Percentiles rank a stretch among this genome's conserved stretches.
Conservation (phyloP, 2,888 invertebrate genomes). For the Linyphia triangularis region DNA sequence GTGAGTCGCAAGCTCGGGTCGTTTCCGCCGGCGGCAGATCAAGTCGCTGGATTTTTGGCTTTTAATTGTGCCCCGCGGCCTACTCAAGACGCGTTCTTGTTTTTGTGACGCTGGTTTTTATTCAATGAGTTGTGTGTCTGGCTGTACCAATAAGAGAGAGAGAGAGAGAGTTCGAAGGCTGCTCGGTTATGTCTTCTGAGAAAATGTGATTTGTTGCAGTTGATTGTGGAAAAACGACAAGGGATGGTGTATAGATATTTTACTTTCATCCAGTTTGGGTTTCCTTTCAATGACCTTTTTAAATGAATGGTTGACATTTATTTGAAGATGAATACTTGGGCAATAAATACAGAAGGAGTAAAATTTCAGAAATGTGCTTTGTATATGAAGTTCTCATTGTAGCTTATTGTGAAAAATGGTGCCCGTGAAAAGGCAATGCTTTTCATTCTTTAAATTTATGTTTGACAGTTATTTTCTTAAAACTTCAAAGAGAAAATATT, state of each 20-base stretch:
- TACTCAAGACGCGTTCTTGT: not conserved
- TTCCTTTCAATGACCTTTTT: constrained; percentile 40
- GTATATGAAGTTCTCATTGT: too few relatives aligned
- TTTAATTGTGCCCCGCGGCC: constrained; percentile 65
- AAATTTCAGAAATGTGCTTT: too few relatives aligned
- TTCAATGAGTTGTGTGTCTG: not conserved
- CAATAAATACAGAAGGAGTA: not conserved
- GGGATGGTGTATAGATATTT: constrained; percentile 6
- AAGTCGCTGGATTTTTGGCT: constrained; percentile 58
- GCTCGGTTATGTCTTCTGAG: constrained; percentile 18
- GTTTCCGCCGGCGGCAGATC: constrained; percentile 44
- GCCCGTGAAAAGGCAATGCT: too few relatives aligned
- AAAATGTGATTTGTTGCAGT: not conserved
- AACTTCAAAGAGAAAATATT: too few relatives aligned
- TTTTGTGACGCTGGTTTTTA: constrained; percentile 12
- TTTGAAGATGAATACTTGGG: not conserved
- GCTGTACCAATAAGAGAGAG: not conserved
- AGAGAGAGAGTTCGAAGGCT: constrained; percentile 47
- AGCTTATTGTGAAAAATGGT: too few relatives aligned
- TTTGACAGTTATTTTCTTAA: too few relatives aligned
- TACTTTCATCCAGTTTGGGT: constrained; percentile 41
- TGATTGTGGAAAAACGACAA: not conserved
- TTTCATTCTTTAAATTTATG: too few relatives aligned
- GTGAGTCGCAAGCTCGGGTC: constrained; percentile 34
- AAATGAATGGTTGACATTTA: not conserved